Conservation (phyloP, 2,113 vertebrate genomes). For the Smithornis capensis region DNA sequence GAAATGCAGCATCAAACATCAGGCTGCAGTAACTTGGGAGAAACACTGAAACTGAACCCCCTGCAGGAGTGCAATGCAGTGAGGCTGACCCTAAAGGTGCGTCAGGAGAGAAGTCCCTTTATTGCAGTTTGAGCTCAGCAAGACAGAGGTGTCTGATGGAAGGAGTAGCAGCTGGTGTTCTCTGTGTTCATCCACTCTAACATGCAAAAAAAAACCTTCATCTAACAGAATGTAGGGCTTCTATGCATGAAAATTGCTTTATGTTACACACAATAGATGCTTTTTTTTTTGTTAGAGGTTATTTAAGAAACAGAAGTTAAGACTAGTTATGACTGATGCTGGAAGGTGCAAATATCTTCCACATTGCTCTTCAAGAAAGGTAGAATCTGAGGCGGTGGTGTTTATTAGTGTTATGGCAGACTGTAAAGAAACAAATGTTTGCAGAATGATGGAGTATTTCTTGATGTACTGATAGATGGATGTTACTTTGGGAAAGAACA, state of each 20-base stretch:
- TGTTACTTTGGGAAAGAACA: not conserved
- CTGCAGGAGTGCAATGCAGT: constrained; percentile 91
- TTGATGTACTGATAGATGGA: not conserved
- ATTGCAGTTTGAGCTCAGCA: not conserved
- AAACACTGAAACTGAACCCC: constrained; percentile 93
- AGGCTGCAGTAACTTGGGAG: constrained; percentile 94
- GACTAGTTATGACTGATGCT: not conserved
- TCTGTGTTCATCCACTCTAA: not conserved
- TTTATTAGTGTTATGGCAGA: not conserved
- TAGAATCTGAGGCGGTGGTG: not conserved
- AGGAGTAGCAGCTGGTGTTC: not conserved
- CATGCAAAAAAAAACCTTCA: not conserved
- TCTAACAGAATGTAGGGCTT: not conserved
- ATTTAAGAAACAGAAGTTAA: not conserved
- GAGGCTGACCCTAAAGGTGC: constrained; percentile 91
- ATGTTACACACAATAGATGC: not conserved
- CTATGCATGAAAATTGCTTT: not conserved
- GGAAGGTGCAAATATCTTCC: not conserved
- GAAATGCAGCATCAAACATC: constrained; percentile 90
- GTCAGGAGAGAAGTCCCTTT: not conserved
- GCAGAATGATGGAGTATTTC: not conserved
- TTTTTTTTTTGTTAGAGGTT: not conserved
- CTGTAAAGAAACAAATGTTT: not conserved
- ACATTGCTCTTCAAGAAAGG: not conserved
- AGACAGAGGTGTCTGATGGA: not conserved